Percentiles rank a stretch among this genome's conserved stretches.
Evolutionary conservation across 2,888 invertebrate genomes (phyloP).

Genomic region (Gisinianus flammeolus): DNA sequence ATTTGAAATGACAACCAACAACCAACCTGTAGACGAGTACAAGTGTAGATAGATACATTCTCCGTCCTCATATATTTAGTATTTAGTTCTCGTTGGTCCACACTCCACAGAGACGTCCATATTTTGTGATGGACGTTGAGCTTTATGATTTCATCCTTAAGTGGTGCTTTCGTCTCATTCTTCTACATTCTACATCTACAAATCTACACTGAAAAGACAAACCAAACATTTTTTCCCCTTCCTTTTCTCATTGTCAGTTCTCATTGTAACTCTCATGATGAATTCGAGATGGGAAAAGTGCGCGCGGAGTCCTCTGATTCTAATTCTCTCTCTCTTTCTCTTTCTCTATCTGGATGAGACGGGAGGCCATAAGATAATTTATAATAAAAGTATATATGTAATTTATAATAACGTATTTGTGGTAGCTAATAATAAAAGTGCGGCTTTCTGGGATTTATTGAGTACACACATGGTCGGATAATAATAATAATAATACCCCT

Average conservation of each 20-base stretch:
- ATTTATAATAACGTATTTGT: not conserved
- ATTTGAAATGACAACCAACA: not conserved
- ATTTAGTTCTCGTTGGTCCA: not conserved
- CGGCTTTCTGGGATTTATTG: not conserved
- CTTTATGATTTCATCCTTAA: constrained; percentile 9
- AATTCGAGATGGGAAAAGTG: not conserved
- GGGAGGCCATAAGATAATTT: not conserved
- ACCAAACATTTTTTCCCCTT: no score
- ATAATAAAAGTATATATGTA: not conserved
- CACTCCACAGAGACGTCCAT: not conserved
- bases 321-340: not conserved
- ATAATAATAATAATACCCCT: no score
- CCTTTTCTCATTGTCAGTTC: no score
- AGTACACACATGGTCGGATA: not conserved
- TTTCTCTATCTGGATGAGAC: not conserved
- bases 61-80: no score
- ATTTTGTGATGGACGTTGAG: constrained; percentile 21
- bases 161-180: not conserved
- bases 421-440: not conserved
- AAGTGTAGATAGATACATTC: no score
- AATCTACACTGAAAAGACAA: no score
- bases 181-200: not conserved
- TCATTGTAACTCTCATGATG: not conserved
- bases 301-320: no score
- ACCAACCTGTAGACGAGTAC: no score